Evolutionary conservation across 2,797 vertebrate species (phyloP), one percentile per base, ranked within the genome.

Genomic region (Siniperca scherzeri): DNA sequence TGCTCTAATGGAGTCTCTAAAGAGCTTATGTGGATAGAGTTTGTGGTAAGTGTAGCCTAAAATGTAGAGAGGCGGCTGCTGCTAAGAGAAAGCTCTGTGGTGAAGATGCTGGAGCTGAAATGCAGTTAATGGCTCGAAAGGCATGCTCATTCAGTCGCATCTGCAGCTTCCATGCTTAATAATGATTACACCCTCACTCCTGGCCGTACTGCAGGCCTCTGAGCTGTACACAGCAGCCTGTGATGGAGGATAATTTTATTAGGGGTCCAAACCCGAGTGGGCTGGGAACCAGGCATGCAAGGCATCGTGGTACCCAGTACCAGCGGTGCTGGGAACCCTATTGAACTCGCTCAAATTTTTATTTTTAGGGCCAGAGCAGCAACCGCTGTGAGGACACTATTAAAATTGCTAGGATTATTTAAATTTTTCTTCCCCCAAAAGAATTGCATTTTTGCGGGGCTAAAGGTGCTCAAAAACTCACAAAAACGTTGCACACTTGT

Each of bases 61-160:
- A 87, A 82, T 82, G 2, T n/a, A n/a, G 44, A 62, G 60, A 74
- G 52, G 53, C 12, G 40, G 65, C 78, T 77, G 72, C 82, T 52
- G 59, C 5, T 66, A 88, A 93, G 91, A 60, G 81, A 80, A 91
- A 84, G 89, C 88, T 93, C 91, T 91, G 68, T 56, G 46, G 89
- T 90, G 91, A 93, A 92, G 86, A 94, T 91, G 90, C 87, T 76
- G 76, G 91, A 93, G 94, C 93, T 94, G 94, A 94, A 92, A 93
- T 92, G 90, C 91, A 91, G 85, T 30, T 88, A 96, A 95, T 90
- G 92, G 92, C 87, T 94, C 86, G 86, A 85, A 94, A 95, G 91
- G 90, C 90, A 93, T 95, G 95, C 94, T 94, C 50, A 80, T 91
- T 94, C 91, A 80, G 84, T 82, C 16, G 13, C 93, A 80, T 88